phyloP scores from a whole-genome alignment of 2,797 vertebrate genomes.

The Chelidonichthys spinosus region DNA sequence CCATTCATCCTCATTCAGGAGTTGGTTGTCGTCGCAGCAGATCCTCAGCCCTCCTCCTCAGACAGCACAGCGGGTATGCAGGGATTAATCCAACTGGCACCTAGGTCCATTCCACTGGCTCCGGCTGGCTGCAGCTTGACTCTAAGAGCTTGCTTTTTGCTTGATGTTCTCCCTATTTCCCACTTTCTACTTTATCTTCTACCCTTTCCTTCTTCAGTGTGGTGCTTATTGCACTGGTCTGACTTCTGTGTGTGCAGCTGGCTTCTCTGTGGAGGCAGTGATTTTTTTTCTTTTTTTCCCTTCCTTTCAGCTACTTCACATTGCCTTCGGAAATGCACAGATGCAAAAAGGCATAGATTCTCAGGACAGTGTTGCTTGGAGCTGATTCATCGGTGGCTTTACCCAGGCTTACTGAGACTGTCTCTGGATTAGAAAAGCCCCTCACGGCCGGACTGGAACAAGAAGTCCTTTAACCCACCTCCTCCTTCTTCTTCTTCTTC shows the following conservation, averaged over 20 bases:
- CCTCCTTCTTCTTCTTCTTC: conserved; percentile 56
- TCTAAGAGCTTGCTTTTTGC: conserved; percentile 27
- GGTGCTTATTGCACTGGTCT: conserved; percentile 31
- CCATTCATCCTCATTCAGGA: conserved; percentile 92
- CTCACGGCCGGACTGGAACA: conserved; percentile 53
- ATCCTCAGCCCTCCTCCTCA: conserved; percentile 92
- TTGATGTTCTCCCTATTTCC: not conserved
- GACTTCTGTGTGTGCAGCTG: conserved; percentile 35
- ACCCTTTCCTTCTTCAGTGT: conserved; percentile 20
- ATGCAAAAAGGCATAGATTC: conserved; percentile 33
- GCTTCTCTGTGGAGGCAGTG: conserved; percentile 25
- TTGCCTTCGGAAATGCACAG: conserved; percentile 29
- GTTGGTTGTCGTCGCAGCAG: conserved; percentile 51
- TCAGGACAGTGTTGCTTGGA: conserved; percentile 29
- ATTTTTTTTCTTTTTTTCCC: conserved; percentile 17
- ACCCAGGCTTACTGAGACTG: conserved; percentile 27
- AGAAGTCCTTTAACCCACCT: conserved; percentile 64
- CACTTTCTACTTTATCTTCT: conserved; percentile 17
- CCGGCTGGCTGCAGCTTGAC: conserved; percentile 73
- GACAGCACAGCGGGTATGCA: conserved; percentile 85
- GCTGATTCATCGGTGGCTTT: conserved; percentile 36
- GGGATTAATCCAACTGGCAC: conserved; percentile 77
- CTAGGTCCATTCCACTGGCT: conserved; percentile 89
- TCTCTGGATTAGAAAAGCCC: conserved; percentile 38
- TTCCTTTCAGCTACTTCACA: conserved; percentile 25